A percentile compares a stretch with the other conserved stretches of the same genome.
Conservation (phyloP, 64 coral and sea anemone species). For the Orbicella faveolata region DNA sequence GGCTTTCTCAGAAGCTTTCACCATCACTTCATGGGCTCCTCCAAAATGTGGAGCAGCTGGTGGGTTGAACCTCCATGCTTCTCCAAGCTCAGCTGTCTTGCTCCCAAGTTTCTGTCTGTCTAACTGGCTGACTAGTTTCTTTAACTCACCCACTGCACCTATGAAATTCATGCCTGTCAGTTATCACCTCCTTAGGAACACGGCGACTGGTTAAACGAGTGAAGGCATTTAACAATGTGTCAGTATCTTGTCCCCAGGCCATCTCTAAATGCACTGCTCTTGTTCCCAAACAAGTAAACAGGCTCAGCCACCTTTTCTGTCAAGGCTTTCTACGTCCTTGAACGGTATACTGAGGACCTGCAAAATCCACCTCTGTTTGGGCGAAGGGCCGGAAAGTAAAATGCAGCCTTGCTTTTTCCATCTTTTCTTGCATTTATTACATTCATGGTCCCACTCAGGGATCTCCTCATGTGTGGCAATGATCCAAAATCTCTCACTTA, state of each 20-base stretch:
- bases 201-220: neutral
- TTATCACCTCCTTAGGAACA: constrained; percentile 35
- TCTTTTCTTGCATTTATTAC: neutral
- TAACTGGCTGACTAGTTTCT: neutral
- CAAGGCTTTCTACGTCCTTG: constrained; percentile 25
- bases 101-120: too few relatives aligned
- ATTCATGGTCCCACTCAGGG: neutral
- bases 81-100: constrained; percentile 17
- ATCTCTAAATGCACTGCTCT: constrained; percentile 24
- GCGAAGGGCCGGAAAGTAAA: constrained; percentile 45
- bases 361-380: constrained; percentile 40
- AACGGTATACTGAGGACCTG: constrained; percentile 22
- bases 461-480: neutral
- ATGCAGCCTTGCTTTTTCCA: neutral
- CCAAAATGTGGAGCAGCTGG: constrained; percentile 49
- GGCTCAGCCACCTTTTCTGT: constrained; percentile 32
- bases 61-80: constrained; percentile 49
- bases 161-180: constrained; percentile 52
- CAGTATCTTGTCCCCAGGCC: constrained; percentile 31
- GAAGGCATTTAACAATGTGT: constrained; percentile 51
- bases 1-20: constrained; percentile 59
- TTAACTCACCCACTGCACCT: constrained; percentile 28
- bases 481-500: constrained; percentile 34
- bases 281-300: constrained; percentile 33
- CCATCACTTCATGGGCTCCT: constrained; percentile 49